Percentiles rank a stretch among this genome's conserved stretches.
Evolutionary conservation across 2,113 vertebrate species (phyloP).

Genomic region (Willisornis vidua): DNA sequence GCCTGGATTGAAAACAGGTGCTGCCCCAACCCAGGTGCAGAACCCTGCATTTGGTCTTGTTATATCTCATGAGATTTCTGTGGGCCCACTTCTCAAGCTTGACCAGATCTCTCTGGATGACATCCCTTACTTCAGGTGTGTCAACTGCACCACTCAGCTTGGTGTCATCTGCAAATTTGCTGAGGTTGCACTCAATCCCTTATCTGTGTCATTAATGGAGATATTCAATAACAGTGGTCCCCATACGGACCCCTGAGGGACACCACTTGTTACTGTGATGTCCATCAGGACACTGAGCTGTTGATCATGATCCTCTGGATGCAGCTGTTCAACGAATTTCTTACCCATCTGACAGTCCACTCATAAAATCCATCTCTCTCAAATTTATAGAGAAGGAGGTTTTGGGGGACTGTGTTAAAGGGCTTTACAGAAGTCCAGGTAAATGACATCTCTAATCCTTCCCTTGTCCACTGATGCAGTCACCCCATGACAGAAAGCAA

Average conservation of each 20-base stretch:
- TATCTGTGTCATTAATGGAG: not conserved
- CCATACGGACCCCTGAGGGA: not conserved
- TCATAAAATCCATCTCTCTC: not conserved
- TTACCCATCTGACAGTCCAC: too few species aligned
- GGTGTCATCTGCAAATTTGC: not conserved
- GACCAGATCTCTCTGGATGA: not conserved
- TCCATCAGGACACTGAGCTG: not conserved
- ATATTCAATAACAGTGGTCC: not conserved
- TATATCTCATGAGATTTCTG: not conserved
- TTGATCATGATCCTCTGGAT: not conserved
- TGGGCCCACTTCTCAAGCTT: not conserved
- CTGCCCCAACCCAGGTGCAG: not conserved
- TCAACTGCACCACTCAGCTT: not conserved
- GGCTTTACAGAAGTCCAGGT: not conserved
- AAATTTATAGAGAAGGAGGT: not conserved
- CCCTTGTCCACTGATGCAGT: not conserved
- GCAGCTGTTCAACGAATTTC: too few species aligned
- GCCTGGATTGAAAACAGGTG: rapidly evolving
- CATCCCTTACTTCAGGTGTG: not conserved
- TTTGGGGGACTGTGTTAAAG: not conserved
- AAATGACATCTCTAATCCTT: not conserved
- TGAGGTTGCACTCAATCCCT: not conserved
- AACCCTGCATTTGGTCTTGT: not conserved
- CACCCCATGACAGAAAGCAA: not conserved
- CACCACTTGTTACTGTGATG: not conserved